A percentile compares a stretch with the other conserved stretches of the same genome.
Evolutionary conservation across 2,113 vertebrate genomes (phyloP).

Genomic region (Microcebus lehilahytsara): DNA sequence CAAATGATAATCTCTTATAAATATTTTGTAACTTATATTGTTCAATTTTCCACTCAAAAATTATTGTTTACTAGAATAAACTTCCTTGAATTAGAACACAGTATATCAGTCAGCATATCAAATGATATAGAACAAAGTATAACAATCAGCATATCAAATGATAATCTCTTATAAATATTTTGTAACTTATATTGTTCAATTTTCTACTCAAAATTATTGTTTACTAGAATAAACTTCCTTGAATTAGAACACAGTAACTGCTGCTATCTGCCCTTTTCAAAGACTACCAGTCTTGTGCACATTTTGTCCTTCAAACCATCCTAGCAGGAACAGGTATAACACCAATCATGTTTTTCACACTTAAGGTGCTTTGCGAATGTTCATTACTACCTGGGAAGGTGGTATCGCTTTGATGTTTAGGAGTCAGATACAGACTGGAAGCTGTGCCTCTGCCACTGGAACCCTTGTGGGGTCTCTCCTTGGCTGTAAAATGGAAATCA

Average conservation of each 20-base stretch:
- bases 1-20: neutral
- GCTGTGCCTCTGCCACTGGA: neutral
- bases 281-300: neutral
- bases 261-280: neutral
- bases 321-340: neutral
- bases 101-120: neutral
- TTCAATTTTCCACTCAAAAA: neutral
- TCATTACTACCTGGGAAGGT: neutral
- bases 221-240: neutral
- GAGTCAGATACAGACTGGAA: neutral
- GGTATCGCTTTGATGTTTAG: neutral
- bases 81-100: neutral
- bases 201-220: neutral
- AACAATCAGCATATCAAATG: neutral
- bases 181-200: neutral
- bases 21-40: constrained; percentile 4
- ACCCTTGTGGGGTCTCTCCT: neutral
- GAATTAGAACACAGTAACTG: neutral
- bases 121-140: neutral
- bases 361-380: neutral
- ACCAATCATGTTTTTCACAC: neutral
- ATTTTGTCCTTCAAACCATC: neutral
- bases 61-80: neutral
- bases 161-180: neutral
- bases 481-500: neutral